Conservation (phyloP, 1,140 invertebrate genomes). For the Saccostrea echinata region DNA sequence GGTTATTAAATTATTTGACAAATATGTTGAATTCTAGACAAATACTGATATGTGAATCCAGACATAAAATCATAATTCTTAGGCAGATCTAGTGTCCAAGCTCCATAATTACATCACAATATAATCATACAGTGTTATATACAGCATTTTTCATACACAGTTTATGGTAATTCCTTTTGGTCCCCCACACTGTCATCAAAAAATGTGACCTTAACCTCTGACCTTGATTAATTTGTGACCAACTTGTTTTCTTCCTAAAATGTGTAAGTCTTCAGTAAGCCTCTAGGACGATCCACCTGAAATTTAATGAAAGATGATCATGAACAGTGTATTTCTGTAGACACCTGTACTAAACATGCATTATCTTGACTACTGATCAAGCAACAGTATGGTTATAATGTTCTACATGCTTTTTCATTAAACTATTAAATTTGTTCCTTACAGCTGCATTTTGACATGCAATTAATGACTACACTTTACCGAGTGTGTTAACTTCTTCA, state of each 20-base stretch:
- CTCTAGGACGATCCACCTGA: constrained; percentile 71
- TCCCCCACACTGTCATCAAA: background rate
- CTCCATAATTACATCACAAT: background rate
- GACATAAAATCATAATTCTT: background rate
- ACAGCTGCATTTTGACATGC: background rate
- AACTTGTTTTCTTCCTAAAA: background rate
- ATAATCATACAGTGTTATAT: background rate
- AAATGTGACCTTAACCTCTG: background rate
- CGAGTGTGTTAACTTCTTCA: background rate
- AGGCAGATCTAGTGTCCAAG: too few relatives aligned
- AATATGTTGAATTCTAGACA: too few relatives aligned
- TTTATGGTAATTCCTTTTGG: background rate
- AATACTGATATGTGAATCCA: background rate
- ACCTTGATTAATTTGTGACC: background rate
- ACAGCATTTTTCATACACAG: background rate
- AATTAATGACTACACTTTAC: background rate
- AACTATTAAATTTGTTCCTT: constrained; percentile 11
- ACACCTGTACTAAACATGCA: background rate
- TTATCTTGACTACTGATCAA: background rate
- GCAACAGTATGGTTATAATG: background rate
- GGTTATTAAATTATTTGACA: too few relatives aligned
- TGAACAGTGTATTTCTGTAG: background rate
- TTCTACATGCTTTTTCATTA: background rate
- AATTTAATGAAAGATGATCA: constrained; percentile 42
- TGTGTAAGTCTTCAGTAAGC: constrained; percentile 69